These are phyloP conservation scores for Tilapia sparmanii DNA, from an alignment of 2,113 vertebrate genomes.

Conservation along the genomic window DNA sequence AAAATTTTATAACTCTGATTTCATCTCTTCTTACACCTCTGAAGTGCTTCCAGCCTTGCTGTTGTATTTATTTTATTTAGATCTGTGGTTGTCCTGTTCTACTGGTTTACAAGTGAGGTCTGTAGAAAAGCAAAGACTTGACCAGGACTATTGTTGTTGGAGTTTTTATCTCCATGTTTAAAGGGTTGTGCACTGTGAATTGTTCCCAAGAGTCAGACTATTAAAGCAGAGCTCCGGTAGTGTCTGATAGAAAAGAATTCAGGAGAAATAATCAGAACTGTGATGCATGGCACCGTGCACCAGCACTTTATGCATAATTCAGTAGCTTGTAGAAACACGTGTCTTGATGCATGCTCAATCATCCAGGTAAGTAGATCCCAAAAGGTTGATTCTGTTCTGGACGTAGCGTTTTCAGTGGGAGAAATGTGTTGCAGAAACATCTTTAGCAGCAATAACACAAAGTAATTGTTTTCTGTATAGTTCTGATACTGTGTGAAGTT, in stretches of 20 bases:
- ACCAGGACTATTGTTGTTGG: not conserved
- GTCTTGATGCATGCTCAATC: not conserved
- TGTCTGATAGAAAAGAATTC: not conserved
- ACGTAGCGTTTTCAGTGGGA: not conserved
- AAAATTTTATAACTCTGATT: not conserved
- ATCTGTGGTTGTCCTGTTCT: not conserved
- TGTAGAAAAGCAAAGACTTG: not conserved
- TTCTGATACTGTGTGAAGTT: not conserved
- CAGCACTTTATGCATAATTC: not conserved
- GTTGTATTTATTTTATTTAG: not conserved
- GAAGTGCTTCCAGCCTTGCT: not conserved
- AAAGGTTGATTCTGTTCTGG: not conserved
- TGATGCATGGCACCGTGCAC: not conserved
- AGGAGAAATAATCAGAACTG: not conserved
- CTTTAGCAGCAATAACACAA: not conserved
- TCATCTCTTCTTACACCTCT: not conserved
- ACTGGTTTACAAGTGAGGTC: not conserved
- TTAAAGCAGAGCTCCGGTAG: not conserved
- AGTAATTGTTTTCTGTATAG: not conserved
- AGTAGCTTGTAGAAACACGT: not conserved
- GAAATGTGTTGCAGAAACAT: not conserved
- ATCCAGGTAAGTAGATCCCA: not conserved
- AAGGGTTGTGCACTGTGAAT: not conserved
- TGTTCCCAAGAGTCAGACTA: not conserved
- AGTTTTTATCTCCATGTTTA: not conserved